phyloP scores from a whole-genome alignment of 2,113 vertebrate species.

The Panthera uncia region DNA sequence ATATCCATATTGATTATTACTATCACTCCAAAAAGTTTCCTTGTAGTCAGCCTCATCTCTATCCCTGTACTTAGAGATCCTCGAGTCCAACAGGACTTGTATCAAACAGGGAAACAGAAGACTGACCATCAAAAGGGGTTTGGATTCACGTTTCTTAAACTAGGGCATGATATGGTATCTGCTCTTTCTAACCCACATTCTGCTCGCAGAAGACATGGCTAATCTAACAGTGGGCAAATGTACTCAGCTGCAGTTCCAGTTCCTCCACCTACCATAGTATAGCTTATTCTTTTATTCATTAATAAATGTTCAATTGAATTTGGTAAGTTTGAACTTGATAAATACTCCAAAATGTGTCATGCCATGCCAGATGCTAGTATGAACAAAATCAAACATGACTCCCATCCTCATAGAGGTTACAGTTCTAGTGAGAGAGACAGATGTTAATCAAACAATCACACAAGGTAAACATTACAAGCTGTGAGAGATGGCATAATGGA shows the following conservation, averaged over 20 bases:
- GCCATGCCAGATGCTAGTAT: not conserved
- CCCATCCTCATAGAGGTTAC: not conserved
- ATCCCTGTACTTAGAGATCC: not conserved
- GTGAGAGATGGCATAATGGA: not conserved
- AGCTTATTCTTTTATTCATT: constrained; percentile 3
- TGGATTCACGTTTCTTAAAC: not conserved
- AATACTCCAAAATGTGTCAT: not conserved
- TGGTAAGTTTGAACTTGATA: not conserved
- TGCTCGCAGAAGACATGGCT: not conserved
- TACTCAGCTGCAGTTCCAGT: not conserved
- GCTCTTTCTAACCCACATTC: not conserved
- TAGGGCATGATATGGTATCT: not conserved
- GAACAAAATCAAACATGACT: not conserved
- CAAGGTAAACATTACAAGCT: not conserved
- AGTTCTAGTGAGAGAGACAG: not conserved
- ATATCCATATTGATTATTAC: not conserved
- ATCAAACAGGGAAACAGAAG: not conserved
- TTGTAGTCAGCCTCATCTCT: not conserved
- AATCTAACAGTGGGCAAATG: not conserved
- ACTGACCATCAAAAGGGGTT: not conserved
- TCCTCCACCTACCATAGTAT: not conserved
- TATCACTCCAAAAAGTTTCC: not conserved
- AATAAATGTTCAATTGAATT: constrained; percentile 26
- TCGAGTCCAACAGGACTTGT: not conserved
- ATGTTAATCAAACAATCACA: not conserved